A percentile compares a stretch with the other conserved stretches of the same genome.
Evolutionary conservation across 1,140 invertebrate species (phyloP).

Genomic region (Nylanderia fulva): DNA sequence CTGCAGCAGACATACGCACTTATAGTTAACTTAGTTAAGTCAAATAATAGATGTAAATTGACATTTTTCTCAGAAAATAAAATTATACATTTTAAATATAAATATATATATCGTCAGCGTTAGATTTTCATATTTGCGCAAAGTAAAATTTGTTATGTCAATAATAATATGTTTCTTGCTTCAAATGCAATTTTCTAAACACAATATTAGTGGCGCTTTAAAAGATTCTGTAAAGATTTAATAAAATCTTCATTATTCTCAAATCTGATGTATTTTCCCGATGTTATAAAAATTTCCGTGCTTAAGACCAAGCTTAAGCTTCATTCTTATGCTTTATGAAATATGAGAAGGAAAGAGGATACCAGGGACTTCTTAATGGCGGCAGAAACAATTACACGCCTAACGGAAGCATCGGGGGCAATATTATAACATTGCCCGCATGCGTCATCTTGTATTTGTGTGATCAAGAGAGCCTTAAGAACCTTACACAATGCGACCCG

Average conservation of each 20-base stretch:
- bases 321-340: background rate
- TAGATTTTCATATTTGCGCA: background rate
- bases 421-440: conserved; percentile 68
- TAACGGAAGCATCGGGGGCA: conserved; percentile 62
- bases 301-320: background rate
- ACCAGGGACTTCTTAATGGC: conserved; percentile 45
- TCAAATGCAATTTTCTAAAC: background rate
- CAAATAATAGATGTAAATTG: background rate
- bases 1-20: background rate
- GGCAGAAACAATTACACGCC: conserved; percentile 46
- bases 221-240: no score
- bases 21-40: background rate
- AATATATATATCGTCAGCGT: background rate
- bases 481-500: conserved; percentile 19
- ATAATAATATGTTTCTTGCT: background rate
- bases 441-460: conserved; percentile 36
- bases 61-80: background rate
- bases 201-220: background rate
- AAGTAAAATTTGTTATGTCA: background rate
- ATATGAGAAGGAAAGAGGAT: background rate
- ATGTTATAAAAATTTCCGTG: conserved; percentile 2
- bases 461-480: conserved; percentile 5
- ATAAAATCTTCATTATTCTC: conserved; percentile 14
- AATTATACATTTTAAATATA: background rate
- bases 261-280: conserved; percentile 11